Evolutionary conservation across 2,888 invertebrate species (phyloP), one percentile per base, ranked within the genome.

Genomic region (Agrochola litura): DNA sequence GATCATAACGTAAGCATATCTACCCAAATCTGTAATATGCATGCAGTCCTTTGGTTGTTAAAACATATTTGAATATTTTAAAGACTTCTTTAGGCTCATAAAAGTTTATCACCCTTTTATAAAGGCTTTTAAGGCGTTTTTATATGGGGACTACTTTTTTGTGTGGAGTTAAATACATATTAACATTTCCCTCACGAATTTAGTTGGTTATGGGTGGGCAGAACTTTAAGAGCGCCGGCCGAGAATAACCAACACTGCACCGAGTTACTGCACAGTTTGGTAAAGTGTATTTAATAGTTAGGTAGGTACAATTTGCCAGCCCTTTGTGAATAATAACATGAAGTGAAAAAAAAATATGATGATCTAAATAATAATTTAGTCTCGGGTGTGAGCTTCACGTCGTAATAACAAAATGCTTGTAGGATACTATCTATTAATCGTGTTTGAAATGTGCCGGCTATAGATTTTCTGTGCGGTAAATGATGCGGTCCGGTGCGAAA

Each of bases 401-500:
- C 66, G 63, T 78, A 83, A 85, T 77, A 85, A 85, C 84, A 81
- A 76, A 86, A 88, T 74, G 76, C 84, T 85, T 80, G 85, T 76
- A 84, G 77, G 79, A 82, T 84, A 86, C 88, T 91, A 90, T 89
- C 82, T 76, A 69, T 82, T 89, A 90, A 91, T 90, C 88, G 89
- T 89, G 82, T 91, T 92, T 91, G 89, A 91, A 92, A 92, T 91
- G 90, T 90, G 88, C 84, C 86, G 88, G 89, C 90, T 92, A 92
- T 92, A 92, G 92, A 92, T 92, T 94, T 93, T 91, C 84, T 88
- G 87, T 84, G 82, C 88, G 85, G 91, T 91, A 93, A 94, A 94
- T 92, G 94, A 93, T 92, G 93, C 91, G 93, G 92, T 91, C 90
- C 92, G 88, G 91, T 88, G 92, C 86, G 90, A 92, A 92, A 94